Conservation (phyloP, 2,888 invertebrate species). For the Cerceris ruficornis region DNA sequence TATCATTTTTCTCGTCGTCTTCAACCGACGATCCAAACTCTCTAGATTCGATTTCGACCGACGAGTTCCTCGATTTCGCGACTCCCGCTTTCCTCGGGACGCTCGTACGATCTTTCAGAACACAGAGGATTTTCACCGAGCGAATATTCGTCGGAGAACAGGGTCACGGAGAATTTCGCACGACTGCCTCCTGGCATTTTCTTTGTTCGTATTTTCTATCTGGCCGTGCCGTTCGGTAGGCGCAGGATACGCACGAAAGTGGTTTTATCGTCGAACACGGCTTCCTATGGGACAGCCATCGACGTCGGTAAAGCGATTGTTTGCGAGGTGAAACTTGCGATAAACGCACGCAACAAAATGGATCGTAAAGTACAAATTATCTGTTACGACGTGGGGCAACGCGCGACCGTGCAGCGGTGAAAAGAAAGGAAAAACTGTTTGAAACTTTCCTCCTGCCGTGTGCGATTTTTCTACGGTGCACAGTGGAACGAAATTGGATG, state of each 20-base stretch:
- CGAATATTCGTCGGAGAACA: constrained; percentile 21
- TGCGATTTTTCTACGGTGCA: too few relatives aligned
- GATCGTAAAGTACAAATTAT: constrained; percentile 61
- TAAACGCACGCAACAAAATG: constrained; percentile 40
- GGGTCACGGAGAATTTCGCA: constrained; percentile 47
- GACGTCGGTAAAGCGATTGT: constrained; percentile 35
- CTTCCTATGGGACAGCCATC: constrained; percentile 12
- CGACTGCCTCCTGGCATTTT: constrained; percentile 20
- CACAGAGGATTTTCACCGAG: background rate
- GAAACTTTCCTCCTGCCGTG: too few relatives aligned
- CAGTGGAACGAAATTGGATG: too few relatives aligned
- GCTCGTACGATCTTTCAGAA: background rate
- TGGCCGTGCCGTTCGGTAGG: background rate
- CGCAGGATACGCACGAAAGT: background rate
- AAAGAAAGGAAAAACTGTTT: background rate
- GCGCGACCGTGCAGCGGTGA: background rate
- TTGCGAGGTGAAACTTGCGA: constrained; percentile 49
- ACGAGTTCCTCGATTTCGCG: too few relatives aligned
- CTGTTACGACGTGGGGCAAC: constrained; percentile 15
- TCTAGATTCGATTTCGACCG: too few relatives aligned
- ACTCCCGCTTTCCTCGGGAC: too few relatives aligned
- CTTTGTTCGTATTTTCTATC: constrained; percentile 26
- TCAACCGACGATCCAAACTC: too few relatives aligned
- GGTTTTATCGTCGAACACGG: constrained; percentile 21
- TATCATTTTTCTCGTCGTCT: too few relatives aligned